Base-by-base conservation (phyloP, 2,888 invertebrate genomes). In the Ernsta delagoae region DNA sequence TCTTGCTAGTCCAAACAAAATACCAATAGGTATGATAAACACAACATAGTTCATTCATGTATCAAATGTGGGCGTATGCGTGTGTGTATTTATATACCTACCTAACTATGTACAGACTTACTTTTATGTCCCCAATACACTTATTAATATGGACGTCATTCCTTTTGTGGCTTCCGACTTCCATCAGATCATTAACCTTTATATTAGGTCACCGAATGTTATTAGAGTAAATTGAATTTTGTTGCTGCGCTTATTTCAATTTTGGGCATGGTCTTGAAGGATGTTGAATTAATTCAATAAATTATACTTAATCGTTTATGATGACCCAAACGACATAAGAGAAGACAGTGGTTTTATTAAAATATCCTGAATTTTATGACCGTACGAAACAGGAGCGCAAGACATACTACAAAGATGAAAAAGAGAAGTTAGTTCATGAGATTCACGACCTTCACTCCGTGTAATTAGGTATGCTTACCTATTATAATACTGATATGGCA, bases 401-500 rank as follows among this genome's bases (percentile, higher is more conserved):
- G n/a, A n/a, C n/a, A n/a, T n/a, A n/a, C n/a, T n/a, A n/a, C n/a
- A n/a, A n/a, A n/a, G n/a, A n/a, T n/a, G n/a, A n/a, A n/a, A n/a
- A n/a, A n/a, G n/a, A 24, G 24, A 24, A 24, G 1, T 24, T 24
- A 24, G 24, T 24, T 24, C 24, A 1, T 24, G 3, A 24, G 3
- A 1, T 24, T 1, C 24, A 24, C 24, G 1, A 24, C 24, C 24
- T 24, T 3, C 1, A 1, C 24, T 24, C 1, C 24, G 3, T 24
- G 24, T 24, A 24, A 1, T 3, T 24, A 24, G 3, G 3, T 24
- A 24, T 24, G 12, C 70, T 76, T 79, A 95, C 96, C 95, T 96
- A 91, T 96, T 96, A 82, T 96, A 96, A 89, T 96, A 96, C 85
- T 96, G 96, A 90, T 96, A 96, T 77, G 96, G 95, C 77, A 95